phyloP scores from a whole-genome alignment of 2,888 invertebrate species.

The Tuta absoluta region DNA sequence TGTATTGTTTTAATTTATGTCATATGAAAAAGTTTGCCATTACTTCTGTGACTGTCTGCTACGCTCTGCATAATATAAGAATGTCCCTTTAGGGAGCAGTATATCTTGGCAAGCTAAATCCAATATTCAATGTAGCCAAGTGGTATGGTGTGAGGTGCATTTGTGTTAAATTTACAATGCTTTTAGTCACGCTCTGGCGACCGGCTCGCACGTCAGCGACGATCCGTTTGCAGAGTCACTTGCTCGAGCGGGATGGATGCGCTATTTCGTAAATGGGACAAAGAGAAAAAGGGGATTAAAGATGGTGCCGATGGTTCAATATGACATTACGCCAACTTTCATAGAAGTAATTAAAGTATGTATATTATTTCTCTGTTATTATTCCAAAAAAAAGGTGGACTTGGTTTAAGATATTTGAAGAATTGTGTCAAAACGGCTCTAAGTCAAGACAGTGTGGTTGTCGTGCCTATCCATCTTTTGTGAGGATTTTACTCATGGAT shows the following conservation, averaged over 20 bases:
- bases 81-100: conserved; percentile 47
- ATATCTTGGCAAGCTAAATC: conserved; percentile 48
- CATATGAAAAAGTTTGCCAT: not conserved
- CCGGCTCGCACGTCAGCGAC: conserved; percentile 58
- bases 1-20: no score
- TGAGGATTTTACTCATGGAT: not conserved
- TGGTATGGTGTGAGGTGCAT: conserved; percentile 40
- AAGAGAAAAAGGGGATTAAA: not conserved
- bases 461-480: not conserved
- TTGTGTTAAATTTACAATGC: conserved; percentile 75
- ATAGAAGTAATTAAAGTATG: no score
- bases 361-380: no score
- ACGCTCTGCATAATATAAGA: not conserved
- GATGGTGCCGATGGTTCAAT: not conserved
- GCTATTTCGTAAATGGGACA: not conserved
- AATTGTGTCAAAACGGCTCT: no score
- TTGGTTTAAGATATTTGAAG: no score
- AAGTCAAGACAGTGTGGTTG: not conserved
- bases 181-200: conserved; percentile 75
- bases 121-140: conserved; percentile 45
- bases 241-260: conserved; percentile 25
- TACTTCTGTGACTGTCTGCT: not conserved
- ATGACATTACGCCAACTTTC: no score
- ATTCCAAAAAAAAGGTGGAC: no score
- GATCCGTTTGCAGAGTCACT: conserved; percentile 49